Base-by-base conservation (phyloP, 37 sponge, comb jelly and placozoan genomes). In the Lycopodina hypogea region DNA sequence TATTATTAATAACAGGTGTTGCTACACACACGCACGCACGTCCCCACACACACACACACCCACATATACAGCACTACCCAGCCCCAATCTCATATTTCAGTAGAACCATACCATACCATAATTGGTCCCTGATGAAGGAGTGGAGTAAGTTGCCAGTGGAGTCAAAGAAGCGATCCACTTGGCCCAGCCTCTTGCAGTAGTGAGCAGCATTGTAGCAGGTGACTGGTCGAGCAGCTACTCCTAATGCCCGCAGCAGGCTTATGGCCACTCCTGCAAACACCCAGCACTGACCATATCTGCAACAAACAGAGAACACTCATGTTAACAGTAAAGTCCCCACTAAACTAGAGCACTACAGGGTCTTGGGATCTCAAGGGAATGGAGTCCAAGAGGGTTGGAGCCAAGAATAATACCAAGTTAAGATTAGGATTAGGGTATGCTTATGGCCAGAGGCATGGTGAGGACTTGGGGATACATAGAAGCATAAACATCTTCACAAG, bases 271-370 rank as follows among this genome's bases (percentile, higher is more conserved):
- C 94, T 34, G 88, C 81, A n/a, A 84, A 55, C 60, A 85, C 81
- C 84, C 86, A 94, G 42, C 94, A 94, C 77, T 94, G 91, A 1
- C 88, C 94, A 79, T 74, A 92, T 69, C 93, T 92, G 78, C 9
- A 41, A 34, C 50, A 9, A 1, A 53, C 33, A 60, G 33, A 73
- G 65, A 42, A 24, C n/a, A 40, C 2, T 23, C 30, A 59, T 12
- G 14, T 4, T 59, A 7, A 53, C 17, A 19, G 17, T 17, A 53
- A 53, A 53, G 17, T 53, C 55, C 17, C 17, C 17, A 53, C 17
- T 53, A 24, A 50, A 23, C 7, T 17, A 6, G n/a, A 55, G 7
- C 24, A 37, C 15, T 64, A 14, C 32, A 29, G 28, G 66, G 18
- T 64, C 11, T 23, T 14, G 66, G 11, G 24, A 64, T 64, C 12